A percentile compares a stretch with the other conserved stretches of the same genome.
Conservation (phyloP, 2,888 invertebrate genomes). For the Pseudococcus jackbeardsleyi region DNA sequence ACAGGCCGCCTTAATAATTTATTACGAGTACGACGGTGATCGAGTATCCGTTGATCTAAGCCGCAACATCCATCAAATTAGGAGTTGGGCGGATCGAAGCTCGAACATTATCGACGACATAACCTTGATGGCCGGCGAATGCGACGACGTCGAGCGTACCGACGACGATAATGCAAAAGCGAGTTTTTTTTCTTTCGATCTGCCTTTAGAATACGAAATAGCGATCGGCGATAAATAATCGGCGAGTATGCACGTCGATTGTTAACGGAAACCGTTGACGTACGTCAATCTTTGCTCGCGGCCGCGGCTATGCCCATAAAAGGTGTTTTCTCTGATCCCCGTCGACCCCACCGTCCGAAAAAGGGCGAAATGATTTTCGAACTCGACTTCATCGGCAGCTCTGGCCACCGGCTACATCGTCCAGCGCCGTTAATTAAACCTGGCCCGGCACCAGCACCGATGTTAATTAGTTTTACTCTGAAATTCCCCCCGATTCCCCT, state of each 20-base stretch:
- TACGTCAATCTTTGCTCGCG: not conserved
- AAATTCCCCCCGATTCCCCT: not conserved
- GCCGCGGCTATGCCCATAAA: not conserved
- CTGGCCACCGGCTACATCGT: not conserved
- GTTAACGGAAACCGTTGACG: conserved; percentile 22
- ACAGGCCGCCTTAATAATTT: conserved; percentile 30
- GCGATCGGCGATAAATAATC: conserved; percentile 9
- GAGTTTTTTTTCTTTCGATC: not conserved
- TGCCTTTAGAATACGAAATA: conserved; percentile 12
- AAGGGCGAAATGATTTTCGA: conserved; percentile 20
- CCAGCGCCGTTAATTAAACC: not conserved
- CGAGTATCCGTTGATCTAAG: conserved; percentile 28
- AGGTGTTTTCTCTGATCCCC: not conserved
- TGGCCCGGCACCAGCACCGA: not conserved
- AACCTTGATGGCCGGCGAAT: conserved; percentile 7
- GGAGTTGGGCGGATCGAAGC: conserved; percentile 4
- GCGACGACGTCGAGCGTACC: not conserved
- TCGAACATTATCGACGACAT: conserved; percentile 19
- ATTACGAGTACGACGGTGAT: not conserved
- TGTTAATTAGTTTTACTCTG: conserved; percentile 1
- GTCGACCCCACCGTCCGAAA: not conserved
- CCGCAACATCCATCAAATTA: conserved; percentile 27
- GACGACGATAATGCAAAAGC: not conserved
- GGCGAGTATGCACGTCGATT: conserved; percentile 11
- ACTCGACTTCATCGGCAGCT: not conserved